Evolutionary conservation across 1,140 invertebrate species (phyloP).

Genomic region (Euura lappo): DNA sequence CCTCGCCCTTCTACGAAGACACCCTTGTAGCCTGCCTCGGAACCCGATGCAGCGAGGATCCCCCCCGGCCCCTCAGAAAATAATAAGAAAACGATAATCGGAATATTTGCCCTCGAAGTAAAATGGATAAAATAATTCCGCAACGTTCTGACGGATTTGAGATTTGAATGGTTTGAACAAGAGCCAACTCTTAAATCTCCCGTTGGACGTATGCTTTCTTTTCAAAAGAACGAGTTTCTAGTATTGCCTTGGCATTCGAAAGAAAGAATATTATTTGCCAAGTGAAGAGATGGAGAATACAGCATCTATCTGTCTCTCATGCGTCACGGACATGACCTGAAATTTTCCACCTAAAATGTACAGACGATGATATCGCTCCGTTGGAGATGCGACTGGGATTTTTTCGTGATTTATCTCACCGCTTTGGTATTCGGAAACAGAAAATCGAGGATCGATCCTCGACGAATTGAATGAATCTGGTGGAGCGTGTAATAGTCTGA

Average conservation of each 20-base stretch:
- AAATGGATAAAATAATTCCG: too few relatives aligned
- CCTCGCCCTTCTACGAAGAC: not conserved
- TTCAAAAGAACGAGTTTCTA: not conserved
- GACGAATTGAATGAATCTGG: too few relatives aligned
- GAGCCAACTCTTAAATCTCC: not conserved
- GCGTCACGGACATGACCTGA: not conserved
- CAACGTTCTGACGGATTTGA: too few relatives aligned
- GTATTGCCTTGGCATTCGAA: constrained; percentile 4
- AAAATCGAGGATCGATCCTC: too few relatives aligned
- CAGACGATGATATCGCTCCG: too few relatives aligned
- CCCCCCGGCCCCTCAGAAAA: constrained; percentile 15
- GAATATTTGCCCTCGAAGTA: too few relatives aligned
- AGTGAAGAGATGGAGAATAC: not conserved
- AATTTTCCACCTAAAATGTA: not conserved
- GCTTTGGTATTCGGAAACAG: too few relatives aligned
- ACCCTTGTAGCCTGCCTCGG: not conserved
- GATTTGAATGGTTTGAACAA: not conserved
- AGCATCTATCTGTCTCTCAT: not conserved
- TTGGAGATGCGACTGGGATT: too few relatives aligned
- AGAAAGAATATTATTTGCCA: constrained; percentile 7
- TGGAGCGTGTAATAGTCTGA: too few relatives aligned
- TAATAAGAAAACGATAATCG: not conserved
- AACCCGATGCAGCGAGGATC: constrained; percentile 13
- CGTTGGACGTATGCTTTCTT: not conserved
- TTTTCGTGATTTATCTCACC: too few relatives aligned